Base-by-base conservation (phyloP, 2,888 invertebrate genomes). In the Zeuzera pyrina region DNA sequence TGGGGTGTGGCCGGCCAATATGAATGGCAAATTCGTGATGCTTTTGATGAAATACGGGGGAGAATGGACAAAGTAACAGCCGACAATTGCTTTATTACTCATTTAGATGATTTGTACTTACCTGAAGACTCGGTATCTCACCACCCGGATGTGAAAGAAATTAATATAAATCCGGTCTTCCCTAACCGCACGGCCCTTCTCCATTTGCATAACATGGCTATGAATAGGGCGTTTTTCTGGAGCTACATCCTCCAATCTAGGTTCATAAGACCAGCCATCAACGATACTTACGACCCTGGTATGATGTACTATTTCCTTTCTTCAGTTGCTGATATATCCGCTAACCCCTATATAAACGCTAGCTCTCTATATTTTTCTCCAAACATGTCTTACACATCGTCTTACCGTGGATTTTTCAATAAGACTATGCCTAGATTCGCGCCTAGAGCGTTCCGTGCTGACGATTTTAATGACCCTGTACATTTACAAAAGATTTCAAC, bases 301-400 rank as follows among this genome's bases (percentile, higher is more conserved):
- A 94, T 98, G 91, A 95, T 97, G 95, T 98, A 98, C 61, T 96
- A 96, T 58, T 96, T 97, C 62, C 78, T 98, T 25, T 97, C 97
- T 0, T 92, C 95, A 0, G 93, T 97, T 1, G 97, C 98, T 0
- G 98, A 98, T 67, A 94, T 98, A 0, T 93, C 97, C 0, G 88
- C 97, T 0, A 97, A 96, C 72, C 92, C 93, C 0, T 91, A 92
- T 47, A 92, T 97, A 42, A 97, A 97, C 60, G 93, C 96, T 33
- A 95, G 95, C 65, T 91, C 96, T 0, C 88, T 98, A 42, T 97
- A 97, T 66, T 98, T 97, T 62, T 89, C 97, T 2, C 95, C 96
- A 0, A 96, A 98, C 55, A 91, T 91, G 79, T 95, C 95, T 0
- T 98, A 97, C 57, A 93, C 97, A 0, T 93, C 97, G 0, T 97